Conservation (phyloP, 2,113 vertebrate species). For the Erpornis zantholeuca region DNA sequence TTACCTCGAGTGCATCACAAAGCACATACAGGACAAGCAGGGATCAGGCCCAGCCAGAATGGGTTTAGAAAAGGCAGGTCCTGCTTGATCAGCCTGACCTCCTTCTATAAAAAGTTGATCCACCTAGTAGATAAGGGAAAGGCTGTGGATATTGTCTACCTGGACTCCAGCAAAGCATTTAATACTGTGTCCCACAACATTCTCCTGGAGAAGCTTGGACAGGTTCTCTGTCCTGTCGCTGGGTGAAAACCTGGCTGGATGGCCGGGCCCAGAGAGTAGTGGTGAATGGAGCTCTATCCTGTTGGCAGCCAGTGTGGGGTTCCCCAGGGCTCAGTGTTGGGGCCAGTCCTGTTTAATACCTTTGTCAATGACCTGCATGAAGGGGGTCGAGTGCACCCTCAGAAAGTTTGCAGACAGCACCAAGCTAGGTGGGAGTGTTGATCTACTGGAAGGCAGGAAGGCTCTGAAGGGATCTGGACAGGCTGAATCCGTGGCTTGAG, state of each 20-base stretch:
- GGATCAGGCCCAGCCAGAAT: neutral
- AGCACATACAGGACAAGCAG: neutral
- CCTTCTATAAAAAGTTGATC: neutral
- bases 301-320: rapidly evolving
- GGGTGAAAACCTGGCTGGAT: neutral
- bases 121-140: neutral
- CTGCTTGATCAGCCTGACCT: neutral
- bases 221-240: neutral
- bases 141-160: neutral
- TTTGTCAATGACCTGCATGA: neutral
- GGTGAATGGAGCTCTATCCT: neutral
- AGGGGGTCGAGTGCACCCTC: neutral
- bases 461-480: neutral
- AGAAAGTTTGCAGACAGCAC: neutral
- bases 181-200: neutral
- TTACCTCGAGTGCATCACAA: neutral
- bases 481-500: neutral
- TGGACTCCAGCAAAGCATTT: neutral
- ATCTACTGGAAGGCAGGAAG: neutral
- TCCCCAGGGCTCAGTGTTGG: neutral
- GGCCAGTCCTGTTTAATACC: neutral
- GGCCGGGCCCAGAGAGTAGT: neutral
- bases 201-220: neutral
- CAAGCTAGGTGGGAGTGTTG: rapidly evolving
- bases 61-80: neutral